Evolutionary conservation across 2,888 invertebrate species (phyloP).

Genomic region (Agrochola lota): DNA sequence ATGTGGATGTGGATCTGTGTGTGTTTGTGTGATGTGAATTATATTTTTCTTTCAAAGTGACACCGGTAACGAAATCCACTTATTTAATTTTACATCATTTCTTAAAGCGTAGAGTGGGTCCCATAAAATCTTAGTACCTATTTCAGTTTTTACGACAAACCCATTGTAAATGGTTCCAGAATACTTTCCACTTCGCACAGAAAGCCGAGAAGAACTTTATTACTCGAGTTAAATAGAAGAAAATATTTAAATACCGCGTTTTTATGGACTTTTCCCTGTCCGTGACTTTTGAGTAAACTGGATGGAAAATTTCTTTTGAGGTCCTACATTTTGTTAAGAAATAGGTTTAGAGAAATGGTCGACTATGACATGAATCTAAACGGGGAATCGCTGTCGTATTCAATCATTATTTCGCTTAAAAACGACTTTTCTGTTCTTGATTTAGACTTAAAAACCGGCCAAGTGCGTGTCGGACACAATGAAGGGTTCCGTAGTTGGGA

Average conservation of each 20-base stretch:
- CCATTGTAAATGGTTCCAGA: constrained; percentile 4
- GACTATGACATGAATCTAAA: not conserved
- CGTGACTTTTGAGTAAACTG: constrained; percentile 12
- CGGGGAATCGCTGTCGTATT: no score
- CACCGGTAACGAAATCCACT: constrained; percentile 5
- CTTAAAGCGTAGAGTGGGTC: constrained; percentile 1
- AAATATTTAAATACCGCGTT: constrained; percentile 39
- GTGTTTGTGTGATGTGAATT: no score
- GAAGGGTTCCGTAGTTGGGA: no score
- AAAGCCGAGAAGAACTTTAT: constrained; percentile 34
- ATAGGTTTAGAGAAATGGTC: not conserved
- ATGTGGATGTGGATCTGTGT: no score
- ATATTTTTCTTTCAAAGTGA: not conserved
- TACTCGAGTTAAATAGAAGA: constrained; percentile 46
- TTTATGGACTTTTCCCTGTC: constrained; percentile 28
- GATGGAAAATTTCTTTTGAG: constrained; percentile 40
- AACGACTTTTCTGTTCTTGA: not conserved
- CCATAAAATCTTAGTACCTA: not conserved
- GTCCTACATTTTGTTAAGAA: not conserved
- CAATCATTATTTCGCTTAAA: not conserved
- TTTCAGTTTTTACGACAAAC: constrained; percentile 36
- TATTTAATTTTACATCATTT: constrained; percentile 21
- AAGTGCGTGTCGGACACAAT: no score
- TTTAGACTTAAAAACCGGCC: not conserved
- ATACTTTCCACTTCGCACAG: constrained; percentile 29